These are phyloP conservation scores for Heliothis peltigera DNA, from an alignment of 2,888 invertebrate species.

Conservation along the genomic window DNA sequence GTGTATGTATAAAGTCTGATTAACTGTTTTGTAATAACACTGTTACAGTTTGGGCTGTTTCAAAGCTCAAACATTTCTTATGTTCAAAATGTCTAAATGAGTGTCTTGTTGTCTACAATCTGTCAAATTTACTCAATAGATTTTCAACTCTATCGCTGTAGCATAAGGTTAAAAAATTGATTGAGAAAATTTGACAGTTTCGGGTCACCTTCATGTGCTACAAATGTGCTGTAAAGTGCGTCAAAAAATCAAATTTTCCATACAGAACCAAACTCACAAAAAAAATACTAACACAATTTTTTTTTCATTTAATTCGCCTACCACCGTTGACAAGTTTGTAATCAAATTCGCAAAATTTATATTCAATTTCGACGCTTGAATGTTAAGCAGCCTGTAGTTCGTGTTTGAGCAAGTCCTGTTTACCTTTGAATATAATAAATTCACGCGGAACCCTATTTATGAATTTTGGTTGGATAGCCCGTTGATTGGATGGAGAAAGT, in stretches of 20 bases:
- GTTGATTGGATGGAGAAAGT: not conserved
- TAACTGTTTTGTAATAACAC: no score
- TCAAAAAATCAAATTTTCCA: not conserved
- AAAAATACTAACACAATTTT: not conserved
- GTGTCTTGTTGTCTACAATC: no score
- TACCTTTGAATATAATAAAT: constrained; percentile 42
- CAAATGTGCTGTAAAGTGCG: no score
- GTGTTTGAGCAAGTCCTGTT: constrained; percentile 28
- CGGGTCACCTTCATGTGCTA: no score
- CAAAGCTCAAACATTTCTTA: no score
- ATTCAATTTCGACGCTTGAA: constrained; percentile 59
- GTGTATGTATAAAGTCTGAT: no score
- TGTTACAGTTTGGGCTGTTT: no score
- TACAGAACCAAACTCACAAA: constrained; percentile 42
- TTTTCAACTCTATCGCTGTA: no score
- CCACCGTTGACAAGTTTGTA: constrained; percentile 58
- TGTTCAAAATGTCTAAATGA: no score
- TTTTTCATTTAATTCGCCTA: constrained; percentile 56
- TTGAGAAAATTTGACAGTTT: no score
- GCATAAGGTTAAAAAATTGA: no score
- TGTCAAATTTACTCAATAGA: no score
- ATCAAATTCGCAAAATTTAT: constrained; percentile 60
- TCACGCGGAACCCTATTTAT: constrained; percentile 14
- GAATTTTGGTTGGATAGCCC: constrained; percentile 14
- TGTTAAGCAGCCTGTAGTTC: constrained; percentile 43